Percentiles rank a stretch among this genome's conserved stretches.
phyloP scores from a whole-genome alignment of 2,888 invertebrate genomes.

The Cantharis nigra region DNA sequence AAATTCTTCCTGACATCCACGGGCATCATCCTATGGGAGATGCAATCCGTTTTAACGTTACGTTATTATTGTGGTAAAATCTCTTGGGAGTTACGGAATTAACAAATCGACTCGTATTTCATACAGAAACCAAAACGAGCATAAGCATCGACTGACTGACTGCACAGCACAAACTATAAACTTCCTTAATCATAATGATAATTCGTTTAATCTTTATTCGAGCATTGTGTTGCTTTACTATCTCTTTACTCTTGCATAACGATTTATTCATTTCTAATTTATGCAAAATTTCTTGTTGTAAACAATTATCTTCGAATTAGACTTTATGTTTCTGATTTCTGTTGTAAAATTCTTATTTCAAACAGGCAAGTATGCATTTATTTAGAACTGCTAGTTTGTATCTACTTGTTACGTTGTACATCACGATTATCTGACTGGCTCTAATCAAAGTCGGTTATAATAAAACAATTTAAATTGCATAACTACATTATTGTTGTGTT shows the following conservation, averaged over 20 bases:
- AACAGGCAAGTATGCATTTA: conserved; percentile 16
- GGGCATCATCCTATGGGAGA: conserved; percentile 39
- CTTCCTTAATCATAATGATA: not conserved
- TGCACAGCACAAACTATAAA: not conserved
- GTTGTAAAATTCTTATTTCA: conserved; percentile 25
- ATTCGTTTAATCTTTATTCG: not conserved
- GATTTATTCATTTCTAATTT: conserved; percentile 20
- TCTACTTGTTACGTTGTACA: not conserved
- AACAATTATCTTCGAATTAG: conserved; percentile 30
- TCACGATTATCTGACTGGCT: not conserved
- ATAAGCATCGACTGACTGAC: not conserved
- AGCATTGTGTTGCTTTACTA: conserved; percentile 15
- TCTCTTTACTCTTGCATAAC: conserved; percentile 18
- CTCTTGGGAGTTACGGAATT: conserved; percentile 28
- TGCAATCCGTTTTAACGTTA: conserved; percentile 32
- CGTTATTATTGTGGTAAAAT: conserved; percentile 33
- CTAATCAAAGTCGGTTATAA: not conserved
- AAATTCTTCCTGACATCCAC: conserved; percentile 47
- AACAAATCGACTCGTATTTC: conserved; percentile 22
- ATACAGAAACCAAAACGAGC: not conserved
- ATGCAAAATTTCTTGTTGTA: conserved; percentile 26
- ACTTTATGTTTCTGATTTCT: conserved; percentile 21
- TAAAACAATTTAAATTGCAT: not conserved
- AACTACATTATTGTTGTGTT: not conserved
- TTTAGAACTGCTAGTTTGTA: not conserved